A percentile compares a stretch with the other conserved stretches of the same genome.
Evolutionary conservation across 1,140 invertebrate species (phyloP).

Genomic region (Tyrophagus putrescentiae): DNA sequence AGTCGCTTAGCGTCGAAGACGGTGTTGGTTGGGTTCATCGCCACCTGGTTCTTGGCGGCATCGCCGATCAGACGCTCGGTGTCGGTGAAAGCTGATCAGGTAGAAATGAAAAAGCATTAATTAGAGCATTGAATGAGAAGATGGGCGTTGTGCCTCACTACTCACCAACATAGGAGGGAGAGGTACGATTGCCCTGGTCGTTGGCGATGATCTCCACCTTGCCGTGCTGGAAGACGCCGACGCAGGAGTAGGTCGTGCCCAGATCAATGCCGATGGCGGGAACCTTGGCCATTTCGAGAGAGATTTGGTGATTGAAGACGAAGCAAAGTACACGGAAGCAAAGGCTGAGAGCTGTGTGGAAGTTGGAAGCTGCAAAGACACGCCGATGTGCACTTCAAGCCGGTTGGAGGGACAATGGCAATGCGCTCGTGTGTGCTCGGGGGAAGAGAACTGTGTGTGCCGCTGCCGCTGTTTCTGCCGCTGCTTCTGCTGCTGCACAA

Average conservation of each 20-base stretch:
- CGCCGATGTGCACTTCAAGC: too few species aligned
- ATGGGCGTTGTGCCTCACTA: too few species aligned
- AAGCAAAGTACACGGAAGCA: neutral
- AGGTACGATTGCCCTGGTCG: slow-evolving; percentile 92
- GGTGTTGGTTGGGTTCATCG: slow-evolving; percentile 41
- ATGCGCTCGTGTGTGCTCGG: neutral
- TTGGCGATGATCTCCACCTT: slow-evolving; percentile 97
- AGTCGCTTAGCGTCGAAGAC: slow-evolving; percentile 48
- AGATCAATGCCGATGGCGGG: slow-evolving; percentile 39
- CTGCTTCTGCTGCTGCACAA: neutral
- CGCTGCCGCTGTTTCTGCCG: neutral
- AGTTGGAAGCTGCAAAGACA: too few species aligned
- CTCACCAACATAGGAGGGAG: slow-evolving; percentile 88
- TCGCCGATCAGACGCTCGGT: slow-evolving; percentile 91
- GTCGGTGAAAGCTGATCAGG: slow-evolving; percentile 92
- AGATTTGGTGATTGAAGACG: neutral
- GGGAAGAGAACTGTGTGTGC: neutral
- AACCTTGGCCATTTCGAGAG: slow-evolving; percentile 18
- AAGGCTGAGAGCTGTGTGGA: neutral
- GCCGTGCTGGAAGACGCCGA: slow-evolving; percentile 48
- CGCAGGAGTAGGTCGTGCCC: slow-evolving; percentile 41
- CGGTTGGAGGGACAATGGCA: too few species aligned
- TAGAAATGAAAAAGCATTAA: too few species aligned
- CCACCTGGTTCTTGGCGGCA: slow-evolving; percentile 74
- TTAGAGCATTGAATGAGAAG: too few species aligned